These are phyloP conservation scores for Actinia tenebrosa DNA, from an alignment of 64 coral and sea anemone species.

Conservation along the genomic window DNA sequence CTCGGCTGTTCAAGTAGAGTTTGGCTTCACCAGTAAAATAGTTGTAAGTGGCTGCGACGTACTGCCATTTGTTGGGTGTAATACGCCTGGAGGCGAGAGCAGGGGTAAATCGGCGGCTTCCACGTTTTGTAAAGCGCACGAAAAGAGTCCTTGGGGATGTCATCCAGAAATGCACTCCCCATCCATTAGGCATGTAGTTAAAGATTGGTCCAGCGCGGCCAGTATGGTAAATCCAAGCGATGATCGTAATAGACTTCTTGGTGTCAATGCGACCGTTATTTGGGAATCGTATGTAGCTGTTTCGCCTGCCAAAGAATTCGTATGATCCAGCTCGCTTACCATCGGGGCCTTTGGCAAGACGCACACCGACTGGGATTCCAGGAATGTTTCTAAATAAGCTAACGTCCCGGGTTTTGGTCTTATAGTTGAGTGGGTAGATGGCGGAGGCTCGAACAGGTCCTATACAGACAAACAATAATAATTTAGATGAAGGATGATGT, in stretches of 20 bases:
- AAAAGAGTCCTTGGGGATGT: constrained; percentile 34
- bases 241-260: constrained; percentile 58
- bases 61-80: constrained; percentile 63
- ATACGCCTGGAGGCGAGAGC: constrained; percentile 31
- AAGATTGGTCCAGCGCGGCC: constrained; percentile 61
- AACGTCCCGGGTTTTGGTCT: constrained; percentile 27
- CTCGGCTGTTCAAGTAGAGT: constrained; percentile 57
- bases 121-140: constrained; percentile 33
- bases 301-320: constrained; percentile 50
- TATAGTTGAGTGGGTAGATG: constrained; percentile 45
- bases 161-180: constrained; percentile 77
- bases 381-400: constrained; percentile 51
- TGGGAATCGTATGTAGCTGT: constrained; percentile 74
- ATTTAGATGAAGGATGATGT: neutral
- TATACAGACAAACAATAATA: neutral
- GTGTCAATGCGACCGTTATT: constrained; percentile 47
- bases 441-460: constrained; percentile 53
- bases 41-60: constrained; percentile 63
- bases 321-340: constrained; percentile 58
- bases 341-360: constrained; percentile 57
- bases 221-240: constrained; percentile 64
- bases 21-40: constrained; percentile 42
- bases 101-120: constrained; percentile 11
- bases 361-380: constrained; percentile 44
- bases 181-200: constrained; percentile 54